Conservation (phyloP, 2,113 vertebrate genomes). For the human region DNA sequence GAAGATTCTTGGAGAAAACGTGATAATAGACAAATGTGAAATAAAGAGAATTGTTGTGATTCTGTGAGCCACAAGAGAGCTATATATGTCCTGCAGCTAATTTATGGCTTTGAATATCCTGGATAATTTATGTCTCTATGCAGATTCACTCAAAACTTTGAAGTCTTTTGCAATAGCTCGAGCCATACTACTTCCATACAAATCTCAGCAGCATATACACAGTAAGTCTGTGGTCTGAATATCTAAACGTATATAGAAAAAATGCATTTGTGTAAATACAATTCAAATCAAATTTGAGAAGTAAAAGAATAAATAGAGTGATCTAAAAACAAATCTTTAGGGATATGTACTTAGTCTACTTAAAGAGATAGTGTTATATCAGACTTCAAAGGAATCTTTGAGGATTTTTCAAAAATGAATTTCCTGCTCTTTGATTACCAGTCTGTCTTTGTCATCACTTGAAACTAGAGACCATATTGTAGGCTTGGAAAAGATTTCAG, state of each 20-base stretch:
- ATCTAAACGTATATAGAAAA: conserved; percentile 44
- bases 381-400: conserved; percentile 58
- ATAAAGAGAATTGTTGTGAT: conserved; percentile 66
- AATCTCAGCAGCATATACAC: conserved; percentile 40
- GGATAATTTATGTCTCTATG: conserved; percentile 76
- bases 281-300: conserved; percentile 60
- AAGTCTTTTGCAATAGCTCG: conserved; percentile 68
- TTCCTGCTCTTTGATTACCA: conserved; percentile 55
- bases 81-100: conserved; percentile 68
- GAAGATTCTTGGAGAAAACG: conserved; percentile 57
- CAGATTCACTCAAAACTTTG: conserved; percentile 75
- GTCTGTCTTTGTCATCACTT: conserved; percentile 75
- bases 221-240: conserved; percentile 22
- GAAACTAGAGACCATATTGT: conserved; percentile 68
- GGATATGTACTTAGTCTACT: background rate
- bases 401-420: conserved; percentile 70
- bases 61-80: conserved; percentile 55
- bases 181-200: conserved; percentile 26
- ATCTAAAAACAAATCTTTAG: conserved; percentile 59
- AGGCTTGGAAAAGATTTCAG: conserved; percentile 69
- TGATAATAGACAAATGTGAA: conserved; percentile 66
- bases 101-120: conserved; percentile 72
- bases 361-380: conserved; percentile 50
- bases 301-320: conserved; percentile 19
- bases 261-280: conserved; percentile 35